Percentiles rank a stretch among this genome's conserved stretches.
Conservation (phyloP, 92 coral and sea anemone genomes). For the Muricea muricata region DNA sequence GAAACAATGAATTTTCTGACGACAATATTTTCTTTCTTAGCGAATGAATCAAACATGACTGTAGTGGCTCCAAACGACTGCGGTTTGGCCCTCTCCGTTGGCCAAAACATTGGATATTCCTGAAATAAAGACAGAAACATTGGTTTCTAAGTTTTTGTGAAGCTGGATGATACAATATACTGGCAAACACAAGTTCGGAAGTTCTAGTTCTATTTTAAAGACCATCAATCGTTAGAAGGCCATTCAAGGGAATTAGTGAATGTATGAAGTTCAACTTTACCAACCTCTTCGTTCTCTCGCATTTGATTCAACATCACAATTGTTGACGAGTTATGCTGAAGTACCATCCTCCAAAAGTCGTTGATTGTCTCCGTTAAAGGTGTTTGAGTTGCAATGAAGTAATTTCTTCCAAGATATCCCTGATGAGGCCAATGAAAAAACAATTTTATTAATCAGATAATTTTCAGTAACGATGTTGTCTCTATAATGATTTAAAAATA, state of each 20-base stretch:
- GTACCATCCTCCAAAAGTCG: slow-evolving; percentile 38
- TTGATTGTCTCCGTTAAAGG: slow-evolving; percentile 21
- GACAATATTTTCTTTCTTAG: slow-evolving; percentile 10
- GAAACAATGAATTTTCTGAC: slow-evolving; percentile 6
- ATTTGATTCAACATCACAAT: slow-evolving; percentile 28
- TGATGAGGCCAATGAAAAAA: neutral
- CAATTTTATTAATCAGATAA: neutral
- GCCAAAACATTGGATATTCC: slow-evolving; percentile 44
- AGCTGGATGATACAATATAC: neutral
- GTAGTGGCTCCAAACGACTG: slow-evolving; percentile 1
- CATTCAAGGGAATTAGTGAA: too few species aligned
- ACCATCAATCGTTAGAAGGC: too few species aligned
- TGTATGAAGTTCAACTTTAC: neutral
- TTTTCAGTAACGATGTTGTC: too few species aligned
- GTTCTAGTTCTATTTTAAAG: neutral
- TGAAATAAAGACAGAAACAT: neutral
- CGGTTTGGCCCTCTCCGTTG: slow-evolving; percentile 35
- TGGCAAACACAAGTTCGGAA: neutral
- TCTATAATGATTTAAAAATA: too few species aligned
- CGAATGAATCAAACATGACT: neutral
- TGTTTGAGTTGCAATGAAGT: slow-evolving; percentile 32
- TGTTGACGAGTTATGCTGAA: neutral
- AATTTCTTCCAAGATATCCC: slow-evolving; percentile 35
- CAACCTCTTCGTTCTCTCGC: slow-evolving; percentile 9
- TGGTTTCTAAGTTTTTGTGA: neutral